Evolutionary conservation across 2,888 invertebrate species (phyloP).

Genomic region (Halocaridina rubra): DNA sequence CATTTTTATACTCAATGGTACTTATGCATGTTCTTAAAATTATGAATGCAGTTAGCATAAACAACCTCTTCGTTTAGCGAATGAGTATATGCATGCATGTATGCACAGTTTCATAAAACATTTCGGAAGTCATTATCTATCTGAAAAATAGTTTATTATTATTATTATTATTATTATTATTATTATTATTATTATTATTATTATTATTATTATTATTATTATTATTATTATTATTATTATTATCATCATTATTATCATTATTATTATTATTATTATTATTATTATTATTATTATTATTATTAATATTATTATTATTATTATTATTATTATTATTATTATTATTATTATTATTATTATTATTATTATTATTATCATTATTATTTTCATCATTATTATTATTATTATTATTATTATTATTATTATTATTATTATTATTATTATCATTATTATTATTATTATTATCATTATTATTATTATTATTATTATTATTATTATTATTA

Average conservation of each 20-base stretch:
- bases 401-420: neutral
- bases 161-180: neutral
- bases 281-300: conserved; percentile 8
- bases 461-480: neutral
- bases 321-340: conserved; percentile 1
- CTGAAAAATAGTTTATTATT: neutral
- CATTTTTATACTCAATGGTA: too few species aligned
- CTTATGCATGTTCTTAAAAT: too few species aligned
- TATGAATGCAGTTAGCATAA: too few species aligned
- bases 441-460: neutral
- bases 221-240: conserved; percentile 1
- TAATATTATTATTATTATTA: neutral
- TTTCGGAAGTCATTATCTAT: neutral
- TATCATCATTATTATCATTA: neutral
- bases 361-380: conserved; percentile 3
- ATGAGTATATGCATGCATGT: neutral
- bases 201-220: conserved; percentile 9
- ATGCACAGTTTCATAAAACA: neutral
- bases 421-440: conserved; percentile 2
- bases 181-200: neutral
- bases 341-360: conserved; percentile 8
- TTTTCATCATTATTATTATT: neutral
- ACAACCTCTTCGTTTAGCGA: neutral
- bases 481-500: conserved; percentile 2
- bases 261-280: neutral